Conservation (phyloP, 1,140 invertebrate species). For the Teleopsis dalmanni region DNA sequence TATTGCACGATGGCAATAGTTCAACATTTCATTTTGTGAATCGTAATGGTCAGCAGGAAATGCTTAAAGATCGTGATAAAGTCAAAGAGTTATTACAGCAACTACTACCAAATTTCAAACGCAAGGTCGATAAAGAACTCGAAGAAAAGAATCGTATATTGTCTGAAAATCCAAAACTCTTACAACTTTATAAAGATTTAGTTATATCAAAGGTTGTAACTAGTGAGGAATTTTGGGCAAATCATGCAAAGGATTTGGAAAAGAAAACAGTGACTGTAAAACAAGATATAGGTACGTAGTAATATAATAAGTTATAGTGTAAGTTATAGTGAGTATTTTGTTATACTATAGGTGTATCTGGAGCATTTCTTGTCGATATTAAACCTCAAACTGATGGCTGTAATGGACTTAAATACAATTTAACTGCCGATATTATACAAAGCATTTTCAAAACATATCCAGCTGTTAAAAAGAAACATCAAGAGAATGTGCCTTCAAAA, state of each 20-base stretch:
- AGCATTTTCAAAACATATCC: slow-evolving; percentile 99
- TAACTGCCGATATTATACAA: slow-evolving; percentile 94
- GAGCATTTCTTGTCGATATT: slow-evolving; percentile 85
- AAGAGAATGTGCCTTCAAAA: slow-evolving; percentile 92
- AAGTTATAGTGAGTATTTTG: background rate
- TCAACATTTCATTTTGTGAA: slow-evolving; percentile 98
- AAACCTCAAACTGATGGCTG: slow-evolving; percentile 95
- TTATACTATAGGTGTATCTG: slow-evolving; percentile 61
- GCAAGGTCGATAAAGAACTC: slow-evolving; percentile 87
- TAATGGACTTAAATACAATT: slow-evolving; percentile 94
- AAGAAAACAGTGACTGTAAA: slow-evolving; percentile 61
- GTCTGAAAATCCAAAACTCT: slow-evolving; percentile 72
- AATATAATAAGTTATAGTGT: background rate
- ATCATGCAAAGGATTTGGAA: slow-evolving; percentile 73
- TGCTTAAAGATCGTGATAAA: slow-evolving; percentile 83
- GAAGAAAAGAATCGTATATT: slow-evolving; percentile 82
- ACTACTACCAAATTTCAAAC: slow-evolving; percentile 89
- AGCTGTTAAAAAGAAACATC: slow-evolving; percentile 93
- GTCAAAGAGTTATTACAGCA: slow-evolving; percentile 90
- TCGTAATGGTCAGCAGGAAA: slow-evolving; percentile 67
- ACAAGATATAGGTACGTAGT: slow-evolving; percentile 71
- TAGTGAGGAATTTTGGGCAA: slow-evolving; percentile 94
- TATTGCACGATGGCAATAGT: slow-evolving; percentile 85
- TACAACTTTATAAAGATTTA: slow-evolving; percentile 85
- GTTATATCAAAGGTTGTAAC: slow-evolving; percentile 90